Conservation (phyloP, 2,888 invertebrate genomes). For the Coelinius sp. region DNA sequence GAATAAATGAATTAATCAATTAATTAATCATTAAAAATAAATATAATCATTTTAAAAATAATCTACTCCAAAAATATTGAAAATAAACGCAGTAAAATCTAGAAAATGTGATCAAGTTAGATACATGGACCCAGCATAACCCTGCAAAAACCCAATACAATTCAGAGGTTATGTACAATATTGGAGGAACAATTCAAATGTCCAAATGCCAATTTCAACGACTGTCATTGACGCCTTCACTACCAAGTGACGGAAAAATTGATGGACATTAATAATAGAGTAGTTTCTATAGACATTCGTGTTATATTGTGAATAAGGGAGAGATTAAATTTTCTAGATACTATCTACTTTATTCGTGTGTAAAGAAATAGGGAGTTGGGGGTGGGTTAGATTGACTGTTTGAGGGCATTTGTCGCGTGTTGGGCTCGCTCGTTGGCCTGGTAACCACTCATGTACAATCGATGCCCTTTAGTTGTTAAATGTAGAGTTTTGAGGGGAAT, state of each 20-base stretch:
- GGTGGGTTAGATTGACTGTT: slow-evolving; percentile 40
- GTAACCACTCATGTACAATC: slow-evolving; percentile 65
- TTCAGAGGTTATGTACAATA: too few relatives aligned
- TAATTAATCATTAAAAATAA: too few relatives aligned
- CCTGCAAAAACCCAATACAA: not conserved
- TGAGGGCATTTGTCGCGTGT: slow-evolving; percentile 62
- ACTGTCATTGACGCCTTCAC: too few relatives aligned
- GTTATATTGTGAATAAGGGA: too few relatives aligned
- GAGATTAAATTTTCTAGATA: not conserved
- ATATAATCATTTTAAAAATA: too few relatives aligned
- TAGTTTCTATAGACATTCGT: not conserved
- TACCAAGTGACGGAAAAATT: not conserved
- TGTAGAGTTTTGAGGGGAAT: too few relatives aligned
- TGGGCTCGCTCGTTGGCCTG: slow-evolving; percentile 67
- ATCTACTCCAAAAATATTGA: too few relatives aligned
- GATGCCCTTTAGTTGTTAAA: slow-evolving; percentile 57
- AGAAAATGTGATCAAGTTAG: not conserved
- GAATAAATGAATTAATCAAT: too few relatives aligned
- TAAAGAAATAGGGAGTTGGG: slow-evolving; percentile 28
- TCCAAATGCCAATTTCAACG: too few relatives aligned
- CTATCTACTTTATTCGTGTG: not conserved
- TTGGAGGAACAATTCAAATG: too few relatives aligned
- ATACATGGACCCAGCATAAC: not conserved
- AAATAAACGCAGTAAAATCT: not conserved
- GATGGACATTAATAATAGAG: not conserved